Percentiles rank a stretch among this genome's conserved stretches.
phyloP scores from a whole-genome alignment of 2,797 vertebrate species.

The Vultur gryphus region DNA sequence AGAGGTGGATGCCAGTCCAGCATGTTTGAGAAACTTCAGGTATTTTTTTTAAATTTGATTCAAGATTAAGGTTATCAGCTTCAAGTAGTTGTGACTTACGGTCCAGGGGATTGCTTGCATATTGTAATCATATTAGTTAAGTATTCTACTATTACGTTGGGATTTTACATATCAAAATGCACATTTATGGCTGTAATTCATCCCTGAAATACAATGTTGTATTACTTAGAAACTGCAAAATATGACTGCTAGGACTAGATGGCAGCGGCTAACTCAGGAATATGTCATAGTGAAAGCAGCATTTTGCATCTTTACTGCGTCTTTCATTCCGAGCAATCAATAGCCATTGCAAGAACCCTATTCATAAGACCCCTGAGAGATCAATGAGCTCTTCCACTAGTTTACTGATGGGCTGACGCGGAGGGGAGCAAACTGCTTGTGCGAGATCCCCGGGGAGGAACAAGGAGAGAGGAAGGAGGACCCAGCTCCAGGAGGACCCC shows the following conservation, averaged over 20 bases:
- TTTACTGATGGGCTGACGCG: not conserved
- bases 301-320: not conserved
- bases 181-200: not conserved
- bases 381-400: not conserved
- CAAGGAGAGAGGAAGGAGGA: not conserved
- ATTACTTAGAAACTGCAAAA: not conserved
- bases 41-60: not conserved
- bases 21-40: not conserved
- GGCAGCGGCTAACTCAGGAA: not conserved
- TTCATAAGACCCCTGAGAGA: not conserved
- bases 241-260: not conserved
- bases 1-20: not conserved
- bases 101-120: not conserved
- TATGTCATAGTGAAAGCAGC: not conserved
- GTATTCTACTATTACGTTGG: not conserved
- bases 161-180: not conserved
- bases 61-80: not conserved
- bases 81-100: accelerated
- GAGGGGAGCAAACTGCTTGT: not conserved
- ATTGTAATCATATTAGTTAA: not conserved
- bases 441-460: accelerated
- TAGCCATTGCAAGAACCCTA: not conserved
- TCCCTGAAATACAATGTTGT: not conserved
- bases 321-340: not conserved
- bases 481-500: not conserved